These are phyloP conservation scores for Cyaniris semiargus DNA, from an alignment of 2,888 invertebrate genomes.

Conservation along the genomic window DNA sequence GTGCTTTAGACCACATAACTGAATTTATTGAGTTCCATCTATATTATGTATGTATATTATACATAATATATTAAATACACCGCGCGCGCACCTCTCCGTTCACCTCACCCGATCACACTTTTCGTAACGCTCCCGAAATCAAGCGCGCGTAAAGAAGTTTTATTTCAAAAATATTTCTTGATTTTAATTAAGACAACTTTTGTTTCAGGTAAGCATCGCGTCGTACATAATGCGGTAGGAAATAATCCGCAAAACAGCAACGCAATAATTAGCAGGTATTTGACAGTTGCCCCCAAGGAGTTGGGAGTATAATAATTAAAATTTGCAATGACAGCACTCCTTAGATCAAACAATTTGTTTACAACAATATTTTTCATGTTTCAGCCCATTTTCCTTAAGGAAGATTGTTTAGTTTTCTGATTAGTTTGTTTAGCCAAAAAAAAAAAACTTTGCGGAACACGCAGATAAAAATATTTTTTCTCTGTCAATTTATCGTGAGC, in stretches of 20 bases:
- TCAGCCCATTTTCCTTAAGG: neutral
- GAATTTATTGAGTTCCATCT: no score
- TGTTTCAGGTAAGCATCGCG: constrained; percentile 9
- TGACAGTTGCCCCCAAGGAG: neutral
- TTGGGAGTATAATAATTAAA: neutral
- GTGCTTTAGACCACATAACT: no score
- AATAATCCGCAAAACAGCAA: neutral
- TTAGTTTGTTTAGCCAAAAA: neutral
- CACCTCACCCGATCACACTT: no score
- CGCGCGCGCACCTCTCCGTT: no score
- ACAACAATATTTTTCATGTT: neutral
- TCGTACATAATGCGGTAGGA: neutral
- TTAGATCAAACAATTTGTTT: neutral
- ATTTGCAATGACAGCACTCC: neutral
- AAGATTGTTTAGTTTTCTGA: neutral
- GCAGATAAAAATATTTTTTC: neutral
- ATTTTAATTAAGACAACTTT: neutral
- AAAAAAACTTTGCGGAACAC: neutral
- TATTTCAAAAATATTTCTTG: no score
- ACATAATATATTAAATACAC: no score
- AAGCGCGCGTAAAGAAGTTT: no score
- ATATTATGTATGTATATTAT: no score
- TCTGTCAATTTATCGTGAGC: neutral
- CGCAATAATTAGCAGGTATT: neutral
- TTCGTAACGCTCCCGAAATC: no score